These are phyloP conservation scores for Zenarchopterus dispar DNA, from an alignment of 2,797 vertebrate species.

Conservation along the genomic window DNA sequence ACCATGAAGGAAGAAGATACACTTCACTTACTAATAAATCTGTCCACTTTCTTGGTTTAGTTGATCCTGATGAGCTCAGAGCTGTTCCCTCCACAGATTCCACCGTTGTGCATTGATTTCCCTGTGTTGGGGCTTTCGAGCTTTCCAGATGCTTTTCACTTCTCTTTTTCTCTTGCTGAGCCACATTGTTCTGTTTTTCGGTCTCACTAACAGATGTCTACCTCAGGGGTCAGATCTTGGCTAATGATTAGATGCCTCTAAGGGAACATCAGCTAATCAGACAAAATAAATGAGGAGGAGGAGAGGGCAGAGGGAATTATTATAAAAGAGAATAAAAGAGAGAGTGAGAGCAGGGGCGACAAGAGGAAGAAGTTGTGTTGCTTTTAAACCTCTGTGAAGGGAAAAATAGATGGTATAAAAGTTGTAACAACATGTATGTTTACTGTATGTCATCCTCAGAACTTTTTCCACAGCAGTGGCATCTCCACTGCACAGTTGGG, in stretches of 20 bases:
- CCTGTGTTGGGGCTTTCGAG: too few species aligned
- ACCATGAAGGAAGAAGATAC: too few species aligned
- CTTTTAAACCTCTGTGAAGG: conserved; percentile 1
- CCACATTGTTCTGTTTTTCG: conserved; percentile 29
- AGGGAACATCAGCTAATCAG: conserved; percentile 41
- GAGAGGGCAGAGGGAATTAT: conserved; percentile 36
- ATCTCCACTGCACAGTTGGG: conserved; percentile 66
- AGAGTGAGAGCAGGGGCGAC: not conserved
- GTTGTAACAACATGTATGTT: not conserved
- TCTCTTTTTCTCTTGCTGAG: too few species aligned
- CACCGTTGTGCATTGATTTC: too few species aligned
- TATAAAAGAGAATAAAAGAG: conserved; percentile 1
- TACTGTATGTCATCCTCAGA: conserved; percentile 19
- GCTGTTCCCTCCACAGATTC: too few species aligned
- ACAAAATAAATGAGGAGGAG: conserved; percentile 36
- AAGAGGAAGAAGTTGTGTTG: not conserved
- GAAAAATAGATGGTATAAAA: not conserved
- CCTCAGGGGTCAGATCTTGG: conserved; percentile 45
- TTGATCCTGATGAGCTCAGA: too few species aligned
- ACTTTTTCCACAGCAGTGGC: conserved; percentile 66
- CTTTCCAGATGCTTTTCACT: not conserved
- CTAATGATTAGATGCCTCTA: conserved; percentile 60
- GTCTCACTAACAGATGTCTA: conserved; percentile 60
- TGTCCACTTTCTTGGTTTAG: too few species aligned
- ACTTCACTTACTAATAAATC: too few species aligned